phyloP scores from a whole-genome alignment of 2,113 vertebrate species.

The Pelecanus crispus region DNA sequence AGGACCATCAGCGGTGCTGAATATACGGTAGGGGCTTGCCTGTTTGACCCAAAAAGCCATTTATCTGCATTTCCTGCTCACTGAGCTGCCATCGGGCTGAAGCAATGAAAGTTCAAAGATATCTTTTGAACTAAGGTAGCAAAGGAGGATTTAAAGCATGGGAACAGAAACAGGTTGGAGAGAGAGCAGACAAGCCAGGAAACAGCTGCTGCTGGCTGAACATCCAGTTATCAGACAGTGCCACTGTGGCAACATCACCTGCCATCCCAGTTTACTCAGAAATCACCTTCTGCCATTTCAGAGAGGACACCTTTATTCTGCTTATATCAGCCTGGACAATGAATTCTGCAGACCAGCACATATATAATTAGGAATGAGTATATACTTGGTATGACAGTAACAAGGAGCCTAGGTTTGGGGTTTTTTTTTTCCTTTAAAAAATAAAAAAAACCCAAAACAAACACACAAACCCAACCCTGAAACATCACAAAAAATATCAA shows the following conservation, averaged over 20 bases:
- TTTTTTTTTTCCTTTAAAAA: neutral
- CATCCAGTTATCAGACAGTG: neutral
- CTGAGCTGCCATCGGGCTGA: conserved; percentile 18
- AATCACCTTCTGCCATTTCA: neutral
- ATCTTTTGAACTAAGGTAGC: conserved; percentile 26
- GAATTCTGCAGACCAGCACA: neutral
- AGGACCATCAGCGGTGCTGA: neutral
- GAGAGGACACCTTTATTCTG: neutral
- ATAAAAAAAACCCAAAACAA: too few relatives aligned
- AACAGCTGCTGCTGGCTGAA: conserved; percentile 42
- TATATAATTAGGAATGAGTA: neutral
- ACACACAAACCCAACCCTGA: neutral
- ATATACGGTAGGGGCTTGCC: neutral
- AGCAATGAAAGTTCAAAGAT: conserved; percentile 60
- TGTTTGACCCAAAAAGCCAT: conserved; percentile 20
- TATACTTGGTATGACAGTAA: neutral
- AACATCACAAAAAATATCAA: neutral
- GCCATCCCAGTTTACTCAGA: neutral
- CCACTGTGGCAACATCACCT: neutral
- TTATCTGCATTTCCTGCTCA: conserved; percentile 58
- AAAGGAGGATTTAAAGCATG: conserved; percentile 29
- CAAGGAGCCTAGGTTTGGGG: neutral
- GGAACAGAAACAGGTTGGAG: conserved; percentile 27
- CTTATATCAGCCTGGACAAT: neutral
- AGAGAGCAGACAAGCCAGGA: conserved; percentile 1